Evolutionary conservation across 2,888 invertebrate species (phyloP).

Genomic region (Sarcophaga variegata): DNA sequence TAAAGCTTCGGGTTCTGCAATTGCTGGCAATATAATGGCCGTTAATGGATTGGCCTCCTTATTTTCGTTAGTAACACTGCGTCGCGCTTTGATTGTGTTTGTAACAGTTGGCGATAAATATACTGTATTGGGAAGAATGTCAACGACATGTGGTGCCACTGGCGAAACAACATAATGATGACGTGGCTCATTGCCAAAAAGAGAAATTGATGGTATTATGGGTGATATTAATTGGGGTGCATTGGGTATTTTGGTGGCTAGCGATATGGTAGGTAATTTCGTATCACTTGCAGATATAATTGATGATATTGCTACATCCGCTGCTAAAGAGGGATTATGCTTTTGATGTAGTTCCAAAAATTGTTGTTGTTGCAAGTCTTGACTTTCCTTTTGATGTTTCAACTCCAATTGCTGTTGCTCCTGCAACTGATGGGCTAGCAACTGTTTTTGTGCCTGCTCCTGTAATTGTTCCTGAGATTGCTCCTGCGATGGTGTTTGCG

Average conservation of each 20-base stretch:
- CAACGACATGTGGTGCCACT: slow-evolving; percentile 75
- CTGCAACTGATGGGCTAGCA: slow-evolving; percentile 13
- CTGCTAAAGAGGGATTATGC: background rate
- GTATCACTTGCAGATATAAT: slow-evolving; percentile 6
- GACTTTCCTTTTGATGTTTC: background rate
- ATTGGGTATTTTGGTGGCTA: slow-evolving; percentile 26
- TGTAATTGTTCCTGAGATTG: background rate
- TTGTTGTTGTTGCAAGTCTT: background rate
- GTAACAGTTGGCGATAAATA: slow-evolving; percentile 73
- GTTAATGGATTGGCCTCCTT: slow-evolving; percentile 61
- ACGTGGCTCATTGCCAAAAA: slow-evolving; percentile 75
- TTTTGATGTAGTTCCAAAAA: slow-evolving; percentile 14
- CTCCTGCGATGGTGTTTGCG: background rate
- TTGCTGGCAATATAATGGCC: slow-evolving; percentile 66
- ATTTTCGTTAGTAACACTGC: slow-evolving; percentile 73
- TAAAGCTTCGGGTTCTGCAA: slow-evolving; percentile 61
- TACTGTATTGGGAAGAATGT: slow-evolving; percentile 77
- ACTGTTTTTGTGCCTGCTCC: slow-evolving; percentile 12
- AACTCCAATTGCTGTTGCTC: background rate
- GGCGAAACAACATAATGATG: slow-evolving; percentile 77
- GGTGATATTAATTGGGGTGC: slow-evolving; percentile 64
- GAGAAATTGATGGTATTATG: slow-evolving; percentile 66
- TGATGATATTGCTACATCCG: slow-evolving; percentile 16
- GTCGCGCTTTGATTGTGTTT: slow-evolving; percentile 77
- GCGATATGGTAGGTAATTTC: slow-evolving; percentile 34